These are phyloP conservation scores for Orthonevra nobilis DNA, from an alignment of 2,888 invertebrate genomes.

Conservation along the genomic window DNA sequence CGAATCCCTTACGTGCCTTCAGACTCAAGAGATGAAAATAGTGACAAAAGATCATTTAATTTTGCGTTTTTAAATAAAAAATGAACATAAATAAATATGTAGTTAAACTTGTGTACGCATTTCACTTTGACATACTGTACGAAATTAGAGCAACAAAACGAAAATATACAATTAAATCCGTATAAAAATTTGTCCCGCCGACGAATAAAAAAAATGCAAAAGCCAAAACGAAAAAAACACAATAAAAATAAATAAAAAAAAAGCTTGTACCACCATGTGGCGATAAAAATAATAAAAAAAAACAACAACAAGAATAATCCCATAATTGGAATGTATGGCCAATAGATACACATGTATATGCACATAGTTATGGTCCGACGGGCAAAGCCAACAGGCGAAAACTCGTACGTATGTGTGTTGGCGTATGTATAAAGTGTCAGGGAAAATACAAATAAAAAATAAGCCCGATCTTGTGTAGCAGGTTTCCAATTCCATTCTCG, in stretches of 20 bases:
- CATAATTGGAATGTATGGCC: conserved; percentile 29
- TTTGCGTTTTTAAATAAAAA: no score
- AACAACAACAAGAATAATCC: background rate
- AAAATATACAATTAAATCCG: conserved; percentile 29
- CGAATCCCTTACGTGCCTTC: no score
- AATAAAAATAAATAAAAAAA: background rate
- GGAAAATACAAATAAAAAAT: conserved; percentile 12
- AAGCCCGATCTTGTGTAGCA: conserved; percentile 30
- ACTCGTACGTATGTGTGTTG: background rate
- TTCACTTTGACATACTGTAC: background rate
- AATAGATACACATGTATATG: conserved; percentile 17
- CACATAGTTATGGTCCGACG: background rate
- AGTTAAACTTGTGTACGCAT: no score
- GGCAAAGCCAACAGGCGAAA: background rate
- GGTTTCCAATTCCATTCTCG: conserved; percentile 37
- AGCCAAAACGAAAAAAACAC: conserved; percentile 9
- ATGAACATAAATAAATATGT: no score
- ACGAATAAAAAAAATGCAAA: conserved; percentile 17
- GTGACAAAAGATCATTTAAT: no score
- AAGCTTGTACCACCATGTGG: conserved; percentile 26
- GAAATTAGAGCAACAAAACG: conserved; percentile 18
- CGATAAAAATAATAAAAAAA: conserved; percentile 5
- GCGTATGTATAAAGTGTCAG: conserved; percentile 4
- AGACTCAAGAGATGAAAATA: no score
- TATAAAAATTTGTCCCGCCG: conserved; percentile 35